A percentile compares a stretch with the other conserved stretches of the same genome.
These are phyloP conservation scores for Sinodicranocentrus sp. DNA, from an alignment of 2,888 invertebrate genomes.

Conservation along the genomic window DNA sequence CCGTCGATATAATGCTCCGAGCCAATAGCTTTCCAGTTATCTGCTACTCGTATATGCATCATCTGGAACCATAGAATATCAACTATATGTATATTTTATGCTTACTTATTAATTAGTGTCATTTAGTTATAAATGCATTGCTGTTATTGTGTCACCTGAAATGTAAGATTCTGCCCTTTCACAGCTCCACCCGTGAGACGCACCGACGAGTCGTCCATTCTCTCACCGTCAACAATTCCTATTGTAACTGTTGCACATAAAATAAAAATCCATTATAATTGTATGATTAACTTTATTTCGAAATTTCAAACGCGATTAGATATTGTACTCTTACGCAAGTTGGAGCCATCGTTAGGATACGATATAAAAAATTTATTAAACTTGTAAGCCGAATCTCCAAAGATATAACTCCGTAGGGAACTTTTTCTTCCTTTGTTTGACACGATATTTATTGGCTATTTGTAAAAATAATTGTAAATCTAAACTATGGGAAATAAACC, in stretches of 20 bases:
- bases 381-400: constrained; percentile 1
- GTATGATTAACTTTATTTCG: neutral
- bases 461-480: too few species aligned
- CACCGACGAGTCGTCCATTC: constrained; percentile 31
- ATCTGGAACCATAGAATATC: too few species aligned
- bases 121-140: too few species aligned
- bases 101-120: too few species aligned
- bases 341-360: constrained; percentile 12
- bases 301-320: too few species aligned
- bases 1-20: constrained; percentile 44
- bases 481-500: too few species aligned
- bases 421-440: constrained; percentile 7
- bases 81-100: too few species aligned
- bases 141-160: too few species aligned
- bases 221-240: constrained; percentile 26
- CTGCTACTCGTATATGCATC: constrained; percentile 21
- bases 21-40: constrained; percentile 19
- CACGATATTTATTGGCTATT: constrained; percentile 12
- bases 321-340: constrained; percentile 6
- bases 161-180: constrained; percentile 26
- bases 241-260: constrained; percentile 11
- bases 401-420: constrained; percentile 1
- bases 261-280: neutral
- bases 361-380: constrained; percentile 32
- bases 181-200: constrained; percentile 20